Percentiles rank a stretch among this genome's conserved stretches.
Conservation (phyloP, 2,797 vertebrate species). For the Staurois parvus region DNA sequence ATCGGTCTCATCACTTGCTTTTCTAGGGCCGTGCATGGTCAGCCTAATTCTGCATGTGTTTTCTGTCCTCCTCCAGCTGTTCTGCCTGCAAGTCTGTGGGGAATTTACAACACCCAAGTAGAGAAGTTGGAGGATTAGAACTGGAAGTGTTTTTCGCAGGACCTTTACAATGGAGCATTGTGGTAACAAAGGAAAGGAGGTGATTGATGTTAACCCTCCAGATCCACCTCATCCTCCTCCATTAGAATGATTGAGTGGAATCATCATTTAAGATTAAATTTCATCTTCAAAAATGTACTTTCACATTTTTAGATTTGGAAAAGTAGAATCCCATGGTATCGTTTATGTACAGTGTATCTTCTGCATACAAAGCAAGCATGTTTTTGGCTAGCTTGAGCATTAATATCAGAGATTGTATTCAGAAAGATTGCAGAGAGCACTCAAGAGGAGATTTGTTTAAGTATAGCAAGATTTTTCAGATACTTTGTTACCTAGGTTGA, state of each 20-base stretch:
- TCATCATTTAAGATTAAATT: neutral
- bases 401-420: neutral
- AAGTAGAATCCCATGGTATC: neutral
- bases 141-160: neutral
- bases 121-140: neutral
- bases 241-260: neutral
- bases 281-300: neutral
- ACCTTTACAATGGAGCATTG: neutral
- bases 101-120: slow-evolving; percentile 1
- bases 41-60: neutral
- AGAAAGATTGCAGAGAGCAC: no score
- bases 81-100: neutral
- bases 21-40: neutral
- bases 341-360: neutral
- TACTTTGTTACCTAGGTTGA: neutral
- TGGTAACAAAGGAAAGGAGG: slow-evolving; percentile 1
- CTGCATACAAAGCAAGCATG: neutral
- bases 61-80: neutral
- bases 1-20: neutral
- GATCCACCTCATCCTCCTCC: neutral
- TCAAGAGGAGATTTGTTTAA: no score
- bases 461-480: neutral
- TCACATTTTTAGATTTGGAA: neutral
- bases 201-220: neutral
- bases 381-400: neutral